phyloP scores from a whole-genome alignment of 2,113 vertebrate species.

The Corythornis madagascariensis region DNA sequence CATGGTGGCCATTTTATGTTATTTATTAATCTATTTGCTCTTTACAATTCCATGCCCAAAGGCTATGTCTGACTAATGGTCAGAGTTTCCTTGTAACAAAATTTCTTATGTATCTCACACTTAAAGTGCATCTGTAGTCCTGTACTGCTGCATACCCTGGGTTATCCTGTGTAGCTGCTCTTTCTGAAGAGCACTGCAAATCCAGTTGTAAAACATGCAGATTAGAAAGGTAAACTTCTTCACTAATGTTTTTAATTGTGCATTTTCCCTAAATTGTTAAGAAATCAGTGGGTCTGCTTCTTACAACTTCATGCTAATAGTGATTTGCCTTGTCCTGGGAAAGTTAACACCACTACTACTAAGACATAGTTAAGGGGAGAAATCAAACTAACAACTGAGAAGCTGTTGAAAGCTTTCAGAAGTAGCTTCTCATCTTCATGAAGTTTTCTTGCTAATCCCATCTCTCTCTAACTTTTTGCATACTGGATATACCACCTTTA shows the following conservation, averaged over 20 bases:
- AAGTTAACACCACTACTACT: background rate
- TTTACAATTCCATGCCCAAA: constrained; percentile 5
- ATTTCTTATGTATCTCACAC: background rate
- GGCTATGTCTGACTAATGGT: background rate
- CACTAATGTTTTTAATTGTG: background rate
- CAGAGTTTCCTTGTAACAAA: background rate
- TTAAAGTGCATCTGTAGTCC: background rate
- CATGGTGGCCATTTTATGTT: constrained; percentile 58
- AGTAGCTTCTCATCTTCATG: background rate
- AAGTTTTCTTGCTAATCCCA: background rate
- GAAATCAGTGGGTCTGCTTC: background rate
- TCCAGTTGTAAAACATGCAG: background rate
- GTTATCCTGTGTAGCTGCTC: background rate
- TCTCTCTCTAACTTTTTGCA: background rate
- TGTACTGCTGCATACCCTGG: background rate
- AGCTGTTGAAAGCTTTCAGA: background rate
- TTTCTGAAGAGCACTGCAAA: background rate
- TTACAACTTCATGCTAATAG: background rate
- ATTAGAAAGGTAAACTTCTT: background rate
- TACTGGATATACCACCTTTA: background rate
- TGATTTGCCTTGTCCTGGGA: background rate
- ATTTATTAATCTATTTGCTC: constrained; percentile 50
- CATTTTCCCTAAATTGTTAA: background rate
- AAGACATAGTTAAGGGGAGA: background rate
- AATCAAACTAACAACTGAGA: background rate